These are phyloP conservation scores for Nothocercus nigrocapillus DNA, from an alignment of 2,113 vertebrate species.

Conservation along the genomic window DNA sequence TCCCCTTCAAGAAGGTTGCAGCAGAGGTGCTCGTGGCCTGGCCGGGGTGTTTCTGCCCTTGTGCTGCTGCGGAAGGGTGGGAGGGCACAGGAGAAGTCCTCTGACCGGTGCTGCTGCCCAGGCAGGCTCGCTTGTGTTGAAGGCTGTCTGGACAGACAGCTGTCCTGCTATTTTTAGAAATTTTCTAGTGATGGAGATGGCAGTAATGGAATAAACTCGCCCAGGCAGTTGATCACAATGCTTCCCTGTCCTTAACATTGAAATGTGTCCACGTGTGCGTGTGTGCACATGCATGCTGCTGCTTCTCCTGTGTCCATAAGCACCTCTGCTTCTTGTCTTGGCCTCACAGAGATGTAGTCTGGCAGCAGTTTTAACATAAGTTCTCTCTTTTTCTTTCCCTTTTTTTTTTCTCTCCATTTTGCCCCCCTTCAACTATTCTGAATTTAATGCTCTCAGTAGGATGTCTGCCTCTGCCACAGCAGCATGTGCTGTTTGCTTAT, in stretches of 20 bases:
- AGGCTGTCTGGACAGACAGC: neutral
- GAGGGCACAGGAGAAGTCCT: neutral
- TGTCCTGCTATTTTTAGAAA: constrained; percentile 9
- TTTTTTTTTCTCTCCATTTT: neutral
- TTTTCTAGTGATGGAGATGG: neutral
- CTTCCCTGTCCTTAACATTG: neutral
- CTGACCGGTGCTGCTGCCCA: neutral
- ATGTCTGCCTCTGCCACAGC: no score
- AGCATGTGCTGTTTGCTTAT: no score
- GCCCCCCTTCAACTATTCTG: fast-evolving
- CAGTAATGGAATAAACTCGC: neutral
- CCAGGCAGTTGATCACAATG: neutral
- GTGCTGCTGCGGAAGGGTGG: neutral
- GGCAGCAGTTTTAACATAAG: neutral
- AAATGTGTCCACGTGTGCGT: no score
- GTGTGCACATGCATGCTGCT: neutral
- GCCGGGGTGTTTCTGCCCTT: neutral
- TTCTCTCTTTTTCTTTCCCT: neutral
- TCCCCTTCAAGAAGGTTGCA: neutral
- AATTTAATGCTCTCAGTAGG: neutral
- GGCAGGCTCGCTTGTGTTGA: neutral
- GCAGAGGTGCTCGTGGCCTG: neutral
- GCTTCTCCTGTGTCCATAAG: neutral
- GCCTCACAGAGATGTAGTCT: neutral
- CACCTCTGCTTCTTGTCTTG: neutral